A percentile compares a stretch with the other conserved stretches of the same genome.
phyloP scores from a whole-genome alignment of 2,113 vertebrate genomes.

The Saguinus midas region DNA sequence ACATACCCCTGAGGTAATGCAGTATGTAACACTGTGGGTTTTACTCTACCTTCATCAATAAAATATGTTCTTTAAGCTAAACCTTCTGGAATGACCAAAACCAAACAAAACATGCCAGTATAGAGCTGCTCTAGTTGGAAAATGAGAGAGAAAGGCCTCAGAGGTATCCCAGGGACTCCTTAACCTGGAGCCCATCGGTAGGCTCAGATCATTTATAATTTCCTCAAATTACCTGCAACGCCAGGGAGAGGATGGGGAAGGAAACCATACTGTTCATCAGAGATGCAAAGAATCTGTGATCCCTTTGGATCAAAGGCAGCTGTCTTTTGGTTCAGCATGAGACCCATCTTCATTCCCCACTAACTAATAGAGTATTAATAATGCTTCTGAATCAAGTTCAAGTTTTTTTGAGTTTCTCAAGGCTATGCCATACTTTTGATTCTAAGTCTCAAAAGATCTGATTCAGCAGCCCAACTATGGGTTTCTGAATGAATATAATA shows the following conservation, averaged over 20 bases:
- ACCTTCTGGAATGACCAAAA: background rate
- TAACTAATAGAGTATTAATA: background rate
- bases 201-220: background rate
- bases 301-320: background rate
- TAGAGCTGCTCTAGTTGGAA: background rate
- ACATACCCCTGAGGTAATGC: background rate
- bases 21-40: background rate
- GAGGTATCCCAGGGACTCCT: background rate
- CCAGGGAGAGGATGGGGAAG: background rate
- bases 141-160: background rate
- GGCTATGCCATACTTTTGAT: background rate
- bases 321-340: background rate
- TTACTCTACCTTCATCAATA: background rate
- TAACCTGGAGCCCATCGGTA: background rate
- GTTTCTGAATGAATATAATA: background rate
- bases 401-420: background rate
- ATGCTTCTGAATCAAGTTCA: background rate
- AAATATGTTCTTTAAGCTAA: conserved; percentile 3
- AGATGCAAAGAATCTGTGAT: background rate
- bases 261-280: background rate
- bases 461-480: background rate
- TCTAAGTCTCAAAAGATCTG: background rate
- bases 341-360: background rate
- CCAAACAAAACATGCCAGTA: background rate
- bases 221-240: background rate